Conservation (phyloP, 2,797 vertebrate genomes). For the Hafferia zeledoni region DNA sequence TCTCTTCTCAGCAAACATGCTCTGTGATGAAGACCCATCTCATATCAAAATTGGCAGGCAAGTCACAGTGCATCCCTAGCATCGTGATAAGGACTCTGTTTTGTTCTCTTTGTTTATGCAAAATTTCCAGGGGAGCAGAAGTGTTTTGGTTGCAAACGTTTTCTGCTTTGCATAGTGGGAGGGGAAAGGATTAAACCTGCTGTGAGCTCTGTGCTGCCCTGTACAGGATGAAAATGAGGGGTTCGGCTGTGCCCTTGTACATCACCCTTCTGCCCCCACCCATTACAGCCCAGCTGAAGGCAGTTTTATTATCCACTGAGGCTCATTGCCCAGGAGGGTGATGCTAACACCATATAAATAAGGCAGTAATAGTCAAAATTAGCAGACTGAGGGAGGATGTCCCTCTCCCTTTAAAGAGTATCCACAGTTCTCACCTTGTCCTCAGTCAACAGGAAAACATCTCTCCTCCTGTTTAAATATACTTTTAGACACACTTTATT, state of each 20-base stretch:
- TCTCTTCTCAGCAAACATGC: slow-evolving; percentile 1
- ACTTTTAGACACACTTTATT: neutral
- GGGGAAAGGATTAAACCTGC: neutral
- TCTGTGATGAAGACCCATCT: neutral
- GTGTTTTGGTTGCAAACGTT: neutral
- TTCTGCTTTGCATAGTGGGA: neutral
- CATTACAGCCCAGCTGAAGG: neutral
- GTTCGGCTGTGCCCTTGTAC: neutral
- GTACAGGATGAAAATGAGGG: neutral
- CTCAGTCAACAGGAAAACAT: neutral
- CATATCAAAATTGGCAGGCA: slow-evolving; percentile 6
- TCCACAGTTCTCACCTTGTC: neutral
- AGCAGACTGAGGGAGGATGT: neutral
- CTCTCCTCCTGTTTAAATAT: neutral
- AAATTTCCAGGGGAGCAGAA: neutral
- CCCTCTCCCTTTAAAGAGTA: neutral
- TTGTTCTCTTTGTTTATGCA: neutral
- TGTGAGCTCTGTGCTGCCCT: neutral
- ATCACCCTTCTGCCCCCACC: neutral
- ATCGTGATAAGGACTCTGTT: neutral
- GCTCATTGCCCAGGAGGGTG: neutral
- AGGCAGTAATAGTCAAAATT: neutral
- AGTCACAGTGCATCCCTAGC: neutral
- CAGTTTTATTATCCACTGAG: neutral
- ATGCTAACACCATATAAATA: neutral